phyloP scores from a whole-genome alignment of 2,113 vertebrate genomes.

The Tyto alba region DNA sequence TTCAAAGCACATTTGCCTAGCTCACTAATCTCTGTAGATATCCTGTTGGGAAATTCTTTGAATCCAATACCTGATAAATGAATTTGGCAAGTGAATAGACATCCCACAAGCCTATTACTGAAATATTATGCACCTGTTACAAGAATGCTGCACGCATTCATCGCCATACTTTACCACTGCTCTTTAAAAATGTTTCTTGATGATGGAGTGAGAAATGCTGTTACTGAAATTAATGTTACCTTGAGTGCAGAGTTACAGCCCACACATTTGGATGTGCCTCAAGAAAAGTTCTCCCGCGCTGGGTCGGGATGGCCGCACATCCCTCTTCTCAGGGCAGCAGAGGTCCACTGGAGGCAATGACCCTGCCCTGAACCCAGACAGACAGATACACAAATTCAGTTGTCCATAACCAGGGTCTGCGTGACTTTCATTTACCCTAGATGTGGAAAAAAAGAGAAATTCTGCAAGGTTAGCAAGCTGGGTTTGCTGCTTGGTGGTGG shows the following conservation, averaged over 20 bases:
- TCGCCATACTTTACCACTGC: not conserved
- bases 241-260: not conserved
- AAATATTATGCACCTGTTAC: conserved; percentile 56
- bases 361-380: not conserved
- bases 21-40: conserved; percentile 61
- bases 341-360: not conserved
- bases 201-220: conserved; percentile 6
- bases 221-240: not conserved
- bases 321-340: not conserved
- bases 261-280: fast-evolving
- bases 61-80: conserved; percentile 71
- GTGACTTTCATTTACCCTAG: not conserved
- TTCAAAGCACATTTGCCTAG: conserved; percentile 61
- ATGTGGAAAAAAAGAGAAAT: not conserved
- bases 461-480: not conserved
- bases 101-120: conserved; percentile 46
- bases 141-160: not conserved
- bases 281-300: not conserved
- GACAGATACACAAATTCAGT: fast-evolving
- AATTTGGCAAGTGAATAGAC: conserved; percentile 68
- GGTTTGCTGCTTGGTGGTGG: not conserved
- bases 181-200: not conserved
- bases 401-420: not conserved
- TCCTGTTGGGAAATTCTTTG: conserved; percentile 72
- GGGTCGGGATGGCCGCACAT: fast-evolving